Conservation (phyloP, 2,113 vertebrate species). For the Aepyceros melampus region DNA sequence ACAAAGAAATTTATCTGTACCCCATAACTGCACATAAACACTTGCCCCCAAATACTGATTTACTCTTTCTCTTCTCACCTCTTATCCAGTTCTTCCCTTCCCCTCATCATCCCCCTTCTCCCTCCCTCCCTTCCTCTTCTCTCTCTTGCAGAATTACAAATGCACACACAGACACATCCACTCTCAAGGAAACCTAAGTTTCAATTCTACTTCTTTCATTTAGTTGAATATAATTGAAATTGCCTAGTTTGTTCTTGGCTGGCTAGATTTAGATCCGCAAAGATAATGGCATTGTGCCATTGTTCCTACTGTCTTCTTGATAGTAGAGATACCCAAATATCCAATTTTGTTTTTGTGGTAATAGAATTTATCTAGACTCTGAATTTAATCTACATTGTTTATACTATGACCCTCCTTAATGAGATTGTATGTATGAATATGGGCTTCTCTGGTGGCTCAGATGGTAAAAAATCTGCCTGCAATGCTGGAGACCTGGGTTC, state of each 20-base stretch:
- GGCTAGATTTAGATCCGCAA: background rate
- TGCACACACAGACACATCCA: background rate
- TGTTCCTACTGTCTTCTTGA: background rate
- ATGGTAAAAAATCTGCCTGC: background rate
- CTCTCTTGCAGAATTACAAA: background rate
- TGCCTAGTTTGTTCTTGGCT: background rate
- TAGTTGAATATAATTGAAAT: background rate
- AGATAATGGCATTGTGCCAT: background rate
- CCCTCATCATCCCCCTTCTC: too few relatives aligned
- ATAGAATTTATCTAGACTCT: background rate
- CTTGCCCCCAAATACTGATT: fast-evolving
- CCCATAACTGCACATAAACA: background rate
- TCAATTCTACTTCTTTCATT: background rate
- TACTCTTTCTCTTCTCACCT: background rate
- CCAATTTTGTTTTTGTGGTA: background rate
- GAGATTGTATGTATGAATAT: background rate
- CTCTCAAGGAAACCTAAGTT: background rate
- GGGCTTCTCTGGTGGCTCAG: background rate
- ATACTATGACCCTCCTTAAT: background rate
- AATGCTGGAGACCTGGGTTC: background rate
- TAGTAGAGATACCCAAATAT: background rate
- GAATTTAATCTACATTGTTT: background rate
- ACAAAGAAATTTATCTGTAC: background rate
- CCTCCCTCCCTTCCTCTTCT: background rate
- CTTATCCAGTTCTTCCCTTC: background rate